A percentile compares a stretch with the other conserved stretches of the same genome.
Conservation (phyloP, 2,113 vertebrate species). For the Indicator maculatus region DNA sequence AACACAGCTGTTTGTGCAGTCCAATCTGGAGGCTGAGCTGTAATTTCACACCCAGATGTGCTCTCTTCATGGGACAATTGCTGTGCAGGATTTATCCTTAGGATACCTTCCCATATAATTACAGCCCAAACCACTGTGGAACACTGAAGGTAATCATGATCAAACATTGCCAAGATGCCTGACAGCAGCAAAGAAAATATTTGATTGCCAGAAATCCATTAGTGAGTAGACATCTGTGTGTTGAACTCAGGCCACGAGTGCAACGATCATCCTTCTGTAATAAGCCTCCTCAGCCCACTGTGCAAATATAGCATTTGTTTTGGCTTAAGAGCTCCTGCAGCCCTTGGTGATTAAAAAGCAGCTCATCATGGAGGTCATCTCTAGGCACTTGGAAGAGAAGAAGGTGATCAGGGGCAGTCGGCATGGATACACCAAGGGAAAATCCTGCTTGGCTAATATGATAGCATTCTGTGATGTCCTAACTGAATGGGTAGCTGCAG, state of each 20-base stretch:
- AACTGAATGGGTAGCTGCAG: too few relatives aligned
- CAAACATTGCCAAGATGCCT: constrained; percentile 32
- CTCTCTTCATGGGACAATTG: neutral
- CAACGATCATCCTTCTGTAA: neutral
- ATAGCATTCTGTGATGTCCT: too few relatives aligned
- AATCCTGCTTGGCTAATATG: too few relatives aligned
- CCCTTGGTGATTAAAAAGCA: constrained; percentile 43
- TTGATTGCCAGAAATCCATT: constrained; percentile 47
- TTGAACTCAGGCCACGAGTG: neutral
- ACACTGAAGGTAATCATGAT: constrained; percentile 23
- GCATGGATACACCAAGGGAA: too few relatives aligned
- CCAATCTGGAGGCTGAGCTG: neutral
- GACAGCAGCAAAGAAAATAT: constrained; percentile 46
- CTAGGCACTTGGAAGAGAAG: too few relatives aligned
- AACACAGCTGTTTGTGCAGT: neutral
- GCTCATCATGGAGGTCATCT: too few relatives aligned
- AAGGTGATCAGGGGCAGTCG: too few relatives aligned
- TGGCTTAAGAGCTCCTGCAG: neutral
- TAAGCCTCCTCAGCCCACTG: neutral
- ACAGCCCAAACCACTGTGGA: neutral
- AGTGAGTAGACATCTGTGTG: constrained; percentile 37
- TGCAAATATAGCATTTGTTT: constrained; percentile 17
- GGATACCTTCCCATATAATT: constrained; percentile 21
- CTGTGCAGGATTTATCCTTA: neutral
- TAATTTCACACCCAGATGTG: neutral